Evolutionary conservation across 2,113 vertebrate species (phyloP).

Genomic region (Charadrius vociferus): DNA sequence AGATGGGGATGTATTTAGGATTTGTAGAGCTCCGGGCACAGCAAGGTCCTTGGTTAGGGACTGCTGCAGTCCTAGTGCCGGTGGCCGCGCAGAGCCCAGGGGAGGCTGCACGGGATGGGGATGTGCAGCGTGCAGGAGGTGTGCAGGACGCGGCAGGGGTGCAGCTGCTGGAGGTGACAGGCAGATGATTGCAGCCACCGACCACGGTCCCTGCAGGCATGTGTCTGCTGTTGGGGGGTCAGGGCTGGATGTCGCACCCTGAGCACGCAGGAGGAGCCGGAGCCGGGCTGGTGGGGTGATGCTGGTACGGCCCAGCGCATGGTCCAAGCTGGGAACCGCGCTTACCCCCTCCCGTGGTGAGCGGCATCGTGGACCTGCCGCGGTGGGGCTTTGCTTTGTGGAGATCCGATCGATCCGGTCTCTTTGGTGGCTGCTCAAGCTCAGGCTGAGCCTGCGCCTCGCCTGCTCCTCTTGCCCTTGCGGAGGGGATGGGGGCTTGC

Average conservation of each 20-base stretch:
- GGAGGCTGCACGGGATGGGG: accelerated
- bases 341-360: no score
- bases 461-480: not conserved
- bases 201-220: not conserved
- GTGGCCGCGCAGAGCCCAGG: not conserved
- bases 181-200: not conserved
- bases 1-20: not conserved
- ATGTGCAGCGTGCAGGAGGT: not conserved
- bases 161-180: not conserved
- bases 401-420: accelerated
- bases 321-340: not conserved
- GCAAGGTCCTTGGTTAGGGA: not conserved
- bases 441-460: not conserved
- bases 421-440: not conserved
- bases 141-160: not conserved
- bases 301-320: not conserved
- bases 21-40: not conserved
- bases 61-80: not conserved
- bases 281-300: not conserved
- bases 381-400: not conserved
- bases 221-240: accelerated
- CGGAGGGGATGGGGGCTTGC: accelerated
- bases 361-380: accelerated
- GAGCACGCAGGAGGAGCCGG: not conserved
- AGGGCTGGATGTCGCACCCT: not conserved